Conservation (phyloP, 2,888 invertebrate genomes). For the Halocaridina rubra region DNA sequence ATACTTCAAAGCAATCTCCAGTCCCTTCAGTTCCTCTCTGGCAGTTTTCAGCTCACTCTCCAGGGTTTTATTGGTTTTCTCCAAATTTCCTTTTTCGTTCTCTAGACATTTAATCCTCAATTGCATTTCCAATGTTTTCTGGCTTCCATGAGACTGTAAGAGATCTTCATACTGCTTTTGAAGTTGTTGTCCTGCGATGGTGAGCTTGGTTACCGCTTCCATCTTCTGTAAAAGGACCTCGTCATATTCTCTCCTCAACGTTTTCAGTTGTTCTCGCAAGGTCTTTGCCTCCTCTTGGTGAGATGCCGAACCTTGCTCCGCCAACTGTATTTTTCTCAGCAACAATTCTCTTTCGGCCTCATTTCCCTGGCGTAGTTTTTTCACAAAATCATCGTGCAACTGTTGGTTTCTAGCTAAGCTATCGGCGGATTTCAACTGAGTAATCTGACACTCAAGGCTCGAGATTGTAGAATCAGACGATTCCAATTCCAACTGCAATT, state of each 20-base stretch:
- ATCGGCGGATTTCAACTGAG: slow-evolving; percentile 48
- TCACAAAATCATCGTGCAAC: slow-evolving; percentile 55
- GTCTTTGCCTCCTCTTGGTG: slow-evolving; percentile 30
- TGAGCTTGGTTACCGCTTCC: slow-evolving; percentile 44
- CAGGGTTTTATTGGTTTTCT: not conserved
- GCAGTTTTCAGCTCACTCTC: slow-evolving; percentile 23
- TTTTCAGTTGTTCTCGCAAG: slow-evolving; percentile 46
- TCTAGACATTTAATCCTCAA: slow-evolving; percentile 30
- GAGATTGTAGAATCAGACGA: slow-evolving; percentile 50
- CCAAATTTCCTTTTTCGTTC: slow-evolving; percentile 26
- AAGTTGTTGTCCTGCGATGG: slow-evolving; percentile 22
- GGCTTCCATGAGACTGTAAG: slow-evolving; percentile 27
- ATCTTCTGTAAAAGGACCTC: slow-evolving; percentile 41
- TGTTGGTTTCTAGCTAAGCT: slow-evolving; percentile 41
- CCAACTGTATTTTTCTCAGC: slow-evolving; percentile 21
- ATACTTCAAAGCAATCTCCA: slow-evolving; percentile 42
- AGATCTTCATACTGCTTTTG: slow-evolving; percentile 53
- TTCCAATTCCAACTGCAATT: slow-evolving; percentile 43
- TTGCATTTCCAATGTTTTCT: slow-evolving; percentile 8
- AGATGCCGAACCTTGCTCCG: slow-evolving; percentile 13
- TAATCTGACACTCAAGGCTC: slow-evolving; percentile 49
- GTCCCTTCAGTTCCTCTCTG: slow-evolving; percentile 41
- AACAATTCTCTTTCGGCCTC: slow-evolving; percentile 37
- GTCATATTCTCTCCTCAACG: slow-evolving; percentile 16
- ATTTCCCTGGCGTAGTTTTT: slow-evolving; percentile 41